Evolutionary conservation across 2,888 invertebrate genomes (phyloP).

Genomic region (Eilema caniola): DNA sequence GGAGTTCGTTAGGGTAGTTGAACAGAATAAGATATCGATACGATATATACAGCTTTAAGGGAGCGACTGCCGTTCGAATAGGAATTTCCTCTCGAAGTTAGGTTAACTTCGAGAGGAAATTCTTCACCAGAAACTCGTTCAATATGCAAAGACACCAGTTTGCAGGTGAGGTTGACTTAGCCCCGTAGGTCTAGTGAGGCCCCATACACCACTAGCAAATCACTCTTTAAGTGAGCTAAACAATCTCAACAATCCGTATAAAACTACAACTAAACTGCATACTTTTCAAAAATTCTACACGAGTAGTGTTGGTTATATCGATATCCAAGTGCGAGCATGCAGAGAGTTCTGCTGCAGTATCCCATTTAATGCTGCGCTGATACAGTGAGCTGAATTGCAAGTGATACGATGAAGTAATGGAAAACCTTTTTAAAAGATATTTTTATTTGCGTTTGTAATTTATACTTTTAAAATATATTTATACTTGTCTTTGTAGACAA

Average conservation of each 20-base stretch:
- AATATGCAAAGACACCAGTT: too few species aligned
- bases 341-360: conserved; percentile 24
- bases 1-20: too few species aligned
- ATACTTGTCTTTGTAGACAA: background rate
- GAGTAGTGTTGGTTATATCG: conserved; percentile 10
- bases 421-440: background rate
- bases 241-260: background rate
- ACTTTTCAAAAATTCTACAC: conserved; percentile 6
- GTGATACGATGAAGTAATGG: conserved; percentile 16
- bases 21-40: too few species aligned
- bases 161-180: too few species aligned
- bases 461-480: background rate
- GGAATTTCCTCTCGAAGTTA: too few species aligned
- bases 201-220: too few species aligned
- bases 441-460: background rate
- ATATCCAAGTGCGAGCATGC: conserved; percentile 22
- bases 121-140: too few species aligned
- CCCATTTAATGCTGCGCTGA: conserved; percentile 27
- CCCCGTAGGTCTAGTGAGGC: too few species aligned
- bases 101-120: too few species aligned
- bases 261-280: background rate
- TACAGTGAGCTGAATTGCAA: conserved; percentile 21
- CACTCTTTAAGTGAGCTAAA: too few species aligned
- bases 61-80: too few species aligned
- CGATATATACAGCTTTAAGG: too few species aligned